Base-by-base conservation (phyloP, 2,888 invertebrate genomes). In the Cistogaster globosa region DNA sequence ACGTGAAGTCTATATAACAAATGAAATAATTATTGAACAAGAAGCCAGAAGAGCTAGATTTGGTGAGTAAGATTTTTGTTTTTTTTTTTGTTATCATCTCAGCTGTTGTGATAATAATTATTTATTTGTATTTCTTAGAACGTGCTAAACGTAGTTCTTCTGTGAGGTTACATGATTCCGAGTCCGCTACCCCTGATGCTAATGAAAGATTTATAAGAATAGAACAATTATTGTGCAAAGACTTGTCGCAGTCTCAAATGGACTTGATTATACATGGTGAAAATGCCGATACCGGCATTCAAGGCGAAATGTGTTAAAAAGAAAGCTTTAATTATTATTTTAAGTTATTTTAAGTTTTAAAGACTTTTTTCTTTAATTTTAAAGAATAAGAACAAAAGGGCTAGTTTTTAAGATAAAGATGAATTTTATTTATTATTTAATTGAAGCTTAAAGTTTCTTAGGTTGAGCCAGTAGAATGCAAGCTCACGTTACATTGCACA, bases 1-100 rank as follows among this genome's bases (percentile, higher is more conserved):
- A 16, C 95, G 97, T 74, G 98, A 98, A 93, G 95, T 96, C 0
- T 98, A 97, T 93, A 96, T 98, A 89, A 97, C 98, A 89, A 98
- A 97, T 93, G 97, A 97, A 92, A 97, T 98, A 90, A 97, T 98
- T 86, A 96, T 97, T 83, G 95, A 95, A 88, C 96, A 96, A 89
- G 97, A 97, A 91, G 94, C 95, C 8, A 91, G 94, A 83, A 93
- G 96, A 55, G 96, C 96, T 0, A 92, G 93, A 88, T 89, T 89
- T 69, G 93, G 93, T 92, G 88, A 86, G 87, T 55, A 53, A 1
- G 0, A 45, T 14, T 57, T 12, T 11, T 38, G 38, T n/a, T n/a
- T 38, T 38, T 11, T 45, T 57, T 36, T 0, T 0, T 26, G 8
- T 26, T 57, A 55, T 11, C 16, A 26, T 8, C 18, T 51, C n/a